phyloP scores from a whole-genome alignment of 2,113 vertebrate species.

The Gracilinanus agilis region DNA sequence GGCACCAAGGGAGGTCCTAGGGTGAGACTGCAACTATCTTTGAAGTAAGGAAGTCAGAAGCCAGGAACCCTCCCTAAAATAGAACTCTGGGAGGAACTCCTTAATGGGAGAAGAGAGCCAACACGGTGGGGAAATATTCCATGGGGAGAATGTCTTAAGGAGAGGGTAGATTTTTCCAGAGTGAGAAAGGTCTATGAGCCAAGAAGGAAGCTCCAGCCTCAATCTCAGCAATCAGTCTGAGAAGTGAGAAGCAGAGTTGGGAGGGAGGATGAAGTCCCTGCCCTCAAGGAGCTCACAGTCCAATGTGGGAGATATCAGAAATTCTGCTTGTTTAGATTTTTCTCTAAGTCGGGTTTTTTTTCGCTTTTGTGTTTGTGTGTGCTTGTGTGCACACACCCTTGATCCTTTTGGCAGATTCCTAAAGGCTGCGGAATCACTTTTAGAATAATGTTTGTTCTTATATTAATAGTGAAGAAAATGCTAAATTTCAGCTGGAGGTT shows the following conservation, averaged over 20 bases:
- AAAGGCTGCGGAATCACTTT: too few relatives aligned
- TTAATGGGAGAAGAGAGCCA: not conserved
- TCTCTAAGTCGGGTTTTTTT: not conserved
- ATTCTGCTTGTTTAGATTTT: too few relatives aligned
- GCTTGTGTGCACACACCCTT: not conserved
- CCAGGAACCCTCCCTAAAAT: not conserved
- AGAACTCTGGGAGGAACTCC: not conserved
- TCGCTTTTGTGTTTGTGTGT: not conserved
- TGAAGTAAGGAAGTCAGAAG: not conserved
- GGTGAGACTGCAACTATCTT: not conserved
- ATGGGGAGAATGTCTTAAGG: not conserved
- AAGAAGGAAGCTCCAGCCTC: too few relatives aligned
- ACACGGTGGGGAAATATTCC: not conserved
- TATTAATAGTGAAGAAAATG: too few relatives aligned
- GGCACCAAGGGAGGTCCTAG: not conserved
- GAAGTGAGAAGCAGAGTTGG: too few relatives aligned
- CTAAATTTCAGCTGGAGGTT: too few relatives aligned
- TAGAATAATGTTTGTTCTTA: too few relatives aligned
- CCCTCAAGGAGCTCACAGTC: too few relatives aligned
- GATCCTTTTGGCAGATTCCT: too few relatives aligned
- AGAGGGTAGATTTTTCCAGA: not conserved
- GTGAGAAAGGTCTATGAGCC: not conserved
- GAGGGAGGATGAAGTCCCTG: too few relatives aligned
- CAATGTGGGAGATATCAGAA: too few relatives aligned
- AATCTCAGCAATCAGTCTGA: too few relatives aligned